Base-by-base conservation (phyloP, 2,888 invertebrate species). In the Pterobdella sp. region DNA sequence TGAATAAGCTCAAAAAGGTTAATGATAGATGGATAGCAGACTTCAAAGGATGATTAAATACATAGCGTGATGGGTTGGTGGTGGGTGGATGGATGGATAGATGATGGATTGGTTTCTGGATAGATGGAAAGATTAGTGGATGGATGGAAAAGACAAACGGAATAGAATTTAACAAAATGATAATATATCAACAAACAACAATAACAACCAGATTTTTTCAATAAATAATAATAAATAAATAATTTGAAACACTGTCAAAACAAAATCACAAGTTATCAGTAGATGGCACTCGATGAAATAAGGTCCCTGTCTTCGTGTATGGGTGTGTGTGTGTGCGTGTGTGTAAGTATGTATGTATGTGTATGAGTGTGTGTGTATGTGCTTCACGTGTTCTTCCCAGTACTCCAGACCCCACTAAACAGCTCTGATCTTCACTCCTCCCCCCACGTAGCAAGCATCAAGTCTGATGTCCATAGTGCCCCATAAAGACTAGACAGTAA, bases 71-170 rank as follows among this genome's bases (percentile, higher is more conserved):
- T 56, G 26, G 60, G 26, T 56, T 22, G 60, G n/a, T 56, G 60
- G 60, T 14, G 60, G 60, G 26, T 4, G n/a, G 60, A 56, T 56
- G 60, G n/a, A 56, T 4, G n/a, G 26, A 56, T 56, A 26, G 60
- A 56, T 42, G 18, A 42, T n/a, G n/a, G n/a, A n/a, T n/a, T 56
- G 60, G 60, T 14, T 22, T 22, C 18, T 4, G n/a, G 60, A 56
- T 56, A 26, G n/a, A 56, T 4, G n/a, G 26, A 56, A 26, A 26
- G 60, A 56, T 42, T 14, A 42, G 42, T 56, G 60, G 60, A 56
- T 4, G 60, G n/a, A 56, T 56, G 60, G 60, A 56, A 56, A n/a
- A n/a, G n/a, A n/a, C 10, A 56, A 26, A 56, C 60, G 60, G 60
- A 56, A 56, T 56, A 56, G 26, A 22, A 22, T 4, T 4, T 26